A percentile compares a stretch with the other conserved stretches of the same genome.
phyloP scores from a whole-genome alignment of 2,113 vertebrate genomes.

The Peucedramus taeniatus region DNA sequence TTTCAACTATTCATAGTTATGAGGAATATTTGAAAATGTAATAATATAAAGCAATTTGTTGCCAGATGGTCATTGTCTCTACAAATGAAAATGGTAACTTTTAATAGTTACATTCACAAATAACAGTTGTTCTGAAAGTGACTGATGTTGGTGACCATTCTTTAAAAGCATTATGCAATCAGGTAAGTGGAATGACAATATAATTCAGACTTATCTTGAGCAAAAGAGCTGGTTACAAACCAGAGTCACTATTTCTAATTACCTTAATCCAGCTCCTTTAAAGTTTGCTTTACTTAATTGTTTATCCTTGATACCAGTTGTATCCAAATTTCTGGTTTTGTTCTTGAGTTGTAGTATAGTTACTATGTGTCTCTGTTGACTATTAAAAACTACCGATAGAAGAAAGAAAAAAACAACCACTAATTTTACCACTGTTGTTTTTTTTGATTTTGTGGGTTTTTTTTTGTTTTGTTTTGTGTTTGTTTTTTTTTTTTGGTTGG shows the following conservation, averaged over 20 bases:
- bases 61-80: not conserved
- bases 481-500: not conserved
- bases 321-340: not conserved
- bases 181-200: not conserved
- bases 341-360: not conserved
- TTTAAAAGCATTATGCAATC: not conserved
- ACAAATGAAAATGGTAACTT: not conserved
- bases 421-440: rapidly evolving
- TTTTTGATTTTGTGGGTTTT: not conserved
- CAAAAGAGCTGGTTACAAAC: not conserved
- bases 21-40: not conserved
- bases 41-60: not conserved
- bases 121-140: not conserved
- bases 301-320: not conserved
- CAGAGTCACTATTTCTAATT: not conserved
- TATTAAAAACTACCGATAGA: not conserved
- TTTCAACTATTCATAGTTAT: not conserved
- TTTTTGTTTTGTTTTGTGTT: no score
- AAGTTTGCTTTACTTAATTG: not conserved
- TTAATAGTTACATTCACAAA: not conserved
- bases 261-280: not conserved
- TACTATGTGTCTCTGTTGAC: not conserved
- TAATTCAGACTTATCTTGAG: not conserved
- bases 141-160: not conserved
- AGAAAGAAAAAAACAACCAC: not conserved